phyloP scores from a whole-genome alignment of 2,888 invertebrate genomes.

The Macrosoma leucophasiata region DNA sequence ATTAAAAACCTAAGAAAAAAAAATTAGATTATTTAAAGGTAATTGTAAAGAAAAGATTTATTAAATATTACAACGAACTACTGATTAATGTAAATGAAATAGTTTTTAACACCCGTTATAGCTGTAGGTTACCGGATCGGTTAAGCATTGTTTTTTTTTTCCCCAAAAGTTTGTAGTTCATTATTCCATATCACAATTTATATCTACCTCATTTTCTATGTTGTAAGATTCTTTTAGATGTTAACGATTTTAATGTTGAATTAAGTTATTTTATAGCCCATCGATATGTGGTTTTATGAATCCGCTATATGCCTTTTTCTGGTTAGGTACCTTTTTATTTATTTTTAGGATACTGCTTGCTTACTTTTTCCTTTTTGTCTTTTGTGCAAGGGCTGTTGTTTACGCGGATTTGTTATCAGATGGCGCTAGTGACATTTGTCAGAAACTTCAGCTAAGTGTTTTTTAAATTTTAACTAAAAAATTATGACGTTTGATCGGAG shows the following conservation, averaged over 20 bases:
- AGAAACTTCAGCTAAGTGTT: too few species aligned
- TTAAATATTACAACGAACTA: constrained; percentile 67
- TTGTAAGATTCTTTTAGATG: constrained; percentile 63
- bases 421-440: too few species aligned
- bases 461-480: too few species aligned
- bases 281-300: constrained; percentile 34
- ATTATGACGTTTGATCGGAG: too few species aligned
- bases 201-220: constrained; percentile 73
- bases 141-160: too few species aligned
- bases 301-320: constrained; percentile 13
- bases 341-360: constrained; percentile 19
- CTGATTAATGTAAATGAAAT: constrained; percentile 39
- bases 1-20: constrained; percentile 36
- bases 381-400: too few species aligned
- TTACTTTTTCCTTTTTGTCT: too few species aligned
- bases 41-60: constrained; percentile 37
- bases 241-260: constrained; percentile 49
- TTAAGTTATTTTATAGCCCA: constrained; percentile 42
- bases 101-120: constrained; percentile 22
- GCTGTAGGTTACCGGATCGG: too few species aligned
- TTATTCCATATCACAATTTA: constrained; percentile 70
- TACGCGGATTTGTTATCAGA: too few species aligned
- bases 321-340: constrained; percentile 31
- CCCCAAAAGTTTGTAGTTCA: constrained; percentile 37
- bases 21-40: constrained; percentile 54